phyloP scores from a whole-genome alignment of 2,888 invertebrate species.

The Poecilus cupreus region DNA sequence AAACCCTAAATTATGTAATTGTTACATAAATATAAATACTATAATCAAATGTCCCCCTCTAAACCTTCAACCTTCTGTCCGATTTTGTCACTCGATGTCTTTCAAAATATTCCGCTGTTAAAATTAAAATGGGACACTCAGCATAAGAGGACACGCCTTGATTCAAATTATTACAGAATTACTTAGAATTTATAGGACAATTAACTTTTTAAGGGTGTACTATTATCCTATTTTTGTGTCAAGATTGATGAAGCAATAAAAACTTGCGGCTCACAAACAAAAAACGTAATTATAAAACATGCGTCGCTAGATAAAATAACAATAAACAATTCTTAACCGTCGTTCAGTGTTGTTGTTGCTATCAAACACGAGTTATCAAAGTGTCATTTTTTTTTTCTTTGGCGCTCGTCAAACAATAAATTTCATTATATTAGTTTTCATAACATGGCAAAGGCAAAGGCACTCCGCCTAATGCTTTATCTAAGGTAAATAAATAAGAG shows the following conservation, averaged over 20 bases:
- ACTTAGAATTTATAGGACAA: neutral
- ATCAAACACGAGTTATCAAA: neutral
- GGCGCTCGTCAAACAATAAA: neutral
- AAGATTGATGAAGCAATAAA: no score
- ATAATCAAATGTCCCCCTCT: no score
- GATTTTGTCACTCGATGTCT: no score
- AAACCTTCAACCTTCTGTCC: no score
- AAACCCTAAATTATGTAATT: no score
- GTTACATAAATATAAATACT: no score
- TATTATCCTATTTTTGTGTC: no score
- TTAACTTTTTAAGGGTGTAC: no score
- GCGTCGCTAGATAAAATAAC: neutral
- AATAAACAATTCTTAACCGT: neutral
- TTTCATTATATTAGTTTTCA: neutral
- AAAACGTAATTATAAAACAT: neutral
- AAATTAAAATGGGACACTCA: no score
- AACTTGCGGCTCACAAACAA: neutral
- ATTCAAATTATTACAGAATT: no score
- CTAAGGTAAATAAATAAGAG: conserved; percentile 12
- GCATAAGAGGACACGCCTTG: no score
- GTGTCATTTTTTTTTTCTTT: neutral
- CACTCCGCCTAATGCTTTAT: neutral
- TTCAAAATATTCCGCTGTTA: no score
- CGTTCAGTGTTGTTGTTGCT: neutral
- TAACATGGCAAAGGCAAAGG: neutral